Percentiles rank a stretch among this genome's conserved stretches.
Conservation (phyloP, 2,888 invertebrate genomes). For the Acanthosepion pharaonis region DNA sequence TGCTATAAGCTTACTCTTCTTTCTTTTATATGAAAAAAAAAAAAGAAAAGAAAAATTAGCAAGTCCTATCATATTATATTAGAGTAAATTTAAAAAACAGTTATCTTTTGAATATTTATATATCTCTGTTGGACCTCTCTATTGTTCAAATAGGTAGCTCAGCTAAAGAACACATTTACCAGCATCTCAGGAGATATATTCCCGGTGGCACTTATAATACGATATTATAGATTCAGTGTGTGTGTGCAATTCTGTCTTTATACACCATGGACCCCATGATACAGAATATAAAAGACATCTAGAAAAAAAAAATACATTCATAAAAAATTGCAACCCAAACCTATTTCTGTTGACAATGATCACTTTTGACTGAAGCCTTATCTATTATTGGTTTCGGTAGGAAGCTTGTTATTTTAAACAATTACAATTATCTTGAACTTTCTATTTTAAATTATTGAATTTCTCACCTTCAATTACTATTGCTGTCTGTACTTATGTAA, state of each 20-base stretch:
- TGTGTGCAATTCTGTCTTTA: neutral
- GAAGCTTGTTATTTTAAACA: too few relatives aligned
- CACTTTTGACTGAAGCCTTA: too few relatives aligned
- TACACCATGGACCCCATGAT: neutral
- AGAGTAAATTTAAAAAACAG: neutral
- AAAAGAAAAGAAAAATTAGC: neutral
- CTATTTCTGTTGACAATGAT: too few relatives aligned
- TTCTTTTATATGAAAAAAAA: neutral
- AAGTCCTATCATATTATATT: neutral
- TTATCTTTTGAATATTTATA: slow-evolving; percentile 1
- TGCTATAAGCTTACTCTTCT: neutral
- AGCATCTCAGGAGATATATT: neutral
- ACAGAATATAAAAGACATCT: slow-evolving; percentile 15
- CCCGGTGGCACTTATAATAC: neutral
- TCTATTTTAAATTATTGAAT: too few relatives aligned
- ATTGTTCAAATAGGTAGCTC: slow-evolving; percentile 9
- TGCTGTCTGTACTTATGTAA: too few relatives aligned
- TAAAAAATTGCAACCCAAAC: neutral
- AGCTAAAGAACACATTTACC: slow-evolving; percentile 18
- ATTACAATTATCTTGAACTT: too few relatives aligned
- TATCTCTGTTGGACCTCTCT: neutral
- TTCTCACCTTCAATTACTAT: too few relatives aligned
- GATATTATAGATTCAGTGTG: neutral
- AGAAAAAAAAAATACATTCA: neutral
- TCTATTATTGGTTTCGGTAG: too few relatives aligned